Base-by-base conservation (phyloP, 92 coral and sea anemone species). In the Zoanthus gigantus region DNA sequence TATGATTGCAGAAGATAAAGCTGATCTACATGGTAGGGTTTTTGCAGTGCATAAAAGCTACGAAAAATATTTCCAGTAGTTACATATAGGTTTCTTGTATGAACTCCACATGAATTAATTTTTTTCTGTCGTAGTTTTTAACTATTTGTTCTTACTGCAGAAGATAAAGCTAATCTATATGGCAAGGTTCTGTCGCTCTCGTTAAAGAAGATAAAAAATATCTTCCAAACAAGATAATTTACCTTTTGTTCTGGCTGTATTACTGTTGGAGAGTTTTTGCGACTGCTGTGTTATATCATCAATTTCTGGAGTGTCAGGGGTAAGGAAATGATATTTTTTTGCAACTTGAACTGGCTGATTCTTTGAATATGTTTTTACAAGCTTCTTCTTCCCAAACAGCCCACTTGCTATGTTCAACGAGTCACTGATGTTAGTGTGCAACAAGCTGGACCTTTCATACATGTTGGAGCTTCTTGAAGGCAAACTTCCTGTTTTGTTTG, bases 281-380 rank as follows among this genome's bases (percentile, higher is more conserved):
- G 63, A 18, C 75, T 46, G 61, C 67, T 67, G 44, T 44, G 17
- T 23, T 3, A 66, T 47, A 0, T 81, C 85, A 46, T 81, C 75
- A 81, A 66, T 65, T n/a, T 81, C 85, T 23, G 85, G 85, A 23
- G 76, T 81, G 60, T 81, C 85, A 45, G 85, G 85, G 42, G 85
- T 81, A 47, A 81, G 85, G 45, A 81, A 81, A 58, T 81, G 85
- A 28, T 81, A 63, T 47, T 81, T 81, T 5, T 81, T 81, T 73
- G 42, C 42, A 47, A 81, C 76, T 30, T 66, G 85, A 16, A 81
- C 60, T 60, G 85, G 85, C 13, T 66, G 45, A 28, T 45, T 18
- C 47, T 18, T 81, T 30, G 74, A 69, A 31, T 69, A 69, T 69
- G 74, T 69, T 69, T 34, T 69, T 30, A 69, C 15, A 69, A 69